Conservation (phyloP, 2,797 vertebrate genomes). For the Coendou prehensilis region DNA sequence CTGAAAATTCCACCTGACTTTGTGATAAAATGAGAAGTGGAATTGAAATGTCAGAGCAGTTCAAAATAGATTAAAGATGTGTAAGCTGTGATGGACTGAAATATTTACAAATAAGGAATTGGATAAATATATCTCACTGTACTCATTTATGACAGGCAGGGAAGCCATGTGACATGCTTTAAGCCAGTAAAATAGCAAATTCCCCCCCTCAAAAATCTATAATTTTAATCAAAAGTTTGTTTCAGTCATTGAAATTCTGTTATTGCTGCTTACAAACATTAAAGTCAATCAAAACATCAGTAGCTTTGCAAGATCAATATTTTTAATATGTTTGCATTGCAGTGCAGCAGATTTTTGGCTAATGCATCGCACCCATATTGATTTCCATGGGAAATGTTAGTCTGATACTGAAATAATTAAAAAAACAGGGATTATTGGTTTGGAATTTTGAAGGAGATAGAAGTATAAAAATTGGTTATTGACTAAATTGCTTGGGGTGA, state of each 20-base stretch:
- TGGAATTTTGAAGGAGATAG: conserved; percentile 93
- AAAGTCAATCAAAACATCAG: conserved; percentile 92
- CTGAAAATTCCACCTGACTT: conserved; percentile 48
- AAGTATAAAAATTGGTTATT: conserved; percentile 99
- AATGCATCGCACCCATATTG: conserved; percentile 96
- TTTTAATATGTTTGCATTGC: conserved; percentile 93
- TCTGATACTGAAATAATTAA: conserved; percentile 95
- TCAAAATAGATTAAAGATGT: conserved; percentile 80
- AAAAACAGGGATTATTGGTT: conserved; percentile 90
- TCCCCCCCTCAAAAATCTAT: conserved; percentile 90
- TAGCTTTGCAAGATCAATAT: conserved; percentile 92
- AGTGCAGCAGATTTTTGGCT: conserved; percentile 94
- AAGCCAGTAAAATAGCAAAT: conserved; percentile 89
- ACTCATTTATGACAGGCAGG: conserved; percentile 86
- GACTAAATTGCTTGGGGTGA: conserved; percentile 95
- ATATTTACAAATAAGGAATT: conserved; percentile 87
- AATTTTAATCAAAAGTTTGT: conserved; percentile 94
- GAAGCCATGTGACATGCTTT: conserved; percentile 87
- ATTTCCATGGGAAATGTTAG: conserved; percentile 97
- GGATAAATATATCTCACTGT: conserved; percentile 86
- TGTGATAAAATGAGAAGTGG: neutral
- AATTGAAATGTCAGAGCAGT: conserved; percentile 74
- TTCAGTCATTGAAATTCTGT: conserved; percentile 91
- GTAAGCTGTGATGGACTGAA: conserved; percentile 80
- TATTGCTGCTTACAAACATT: conserved; percentile 93